Evolutionary conservation across 2,888 invertebrate species (phyloP).

Genomic region (Noctua janthina): DNA sequence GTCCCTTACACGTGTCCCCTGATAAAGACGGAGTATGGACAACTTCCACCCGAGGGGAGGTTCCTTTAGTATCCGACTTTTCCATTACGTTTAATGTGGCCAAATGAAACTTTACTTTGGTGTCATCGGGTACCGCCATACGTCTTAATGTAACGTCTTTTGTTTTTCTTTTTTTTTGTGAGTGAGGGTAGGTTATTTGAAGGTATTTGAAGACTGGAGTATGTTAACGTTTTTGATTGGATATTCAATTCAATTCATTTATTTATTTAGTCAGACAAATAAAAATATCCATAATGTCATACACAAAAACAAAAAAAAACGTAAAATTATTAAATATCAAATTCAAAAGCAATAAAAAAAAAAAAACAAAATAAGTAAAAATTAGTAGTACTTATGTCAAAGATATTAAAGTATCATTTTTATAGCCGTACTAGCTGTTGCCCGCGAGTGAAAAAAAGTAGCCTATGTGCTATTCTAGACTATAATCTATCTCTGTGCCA

Average conservation of each 20-base stretch:
- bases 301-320: too few species aligned
- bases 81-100: slow-evolving; percentile 81
- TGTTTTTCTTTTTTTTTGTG: slow-evolving; percentile 58
- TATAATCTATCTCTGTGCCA: too few species aligned
- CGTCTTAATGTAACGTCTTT: slow-evolving; percentile 72
- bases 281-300: too few species aligned
- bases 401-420: background rate
- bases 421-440: too few species aligned
- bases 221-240: background rate
- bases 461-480: too few species aligned
- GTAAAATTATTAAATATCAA: too few species aligned
- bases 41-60: slow-evolving; percentile 52
- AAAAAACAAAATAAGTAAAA: too few species aligned
- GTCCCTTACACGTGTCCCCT: slow-evolving; percentile 54
- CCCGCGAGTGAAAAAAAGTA: too few species aligned
- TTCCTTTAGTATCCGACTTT: slow-evolving; percentile 75
- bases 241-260: too few species aligned
- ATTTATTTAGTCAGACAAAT: too few species aligned
- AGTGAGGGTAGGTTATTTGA: slow-evolving; percentile 2
- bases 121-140: slow-evolving; percentile 75
- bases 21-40: slow-evolving; percentile 63
- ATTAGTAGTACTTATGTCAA: background rate
- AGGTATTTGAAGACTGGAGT: background rate
- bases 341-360: too few species aligned
- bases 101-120: slow-evolving; percentile 69